Base-by-base conservation (phyloP, 2,888 invertebrate genomes). In the Blera fallax region DNA sequence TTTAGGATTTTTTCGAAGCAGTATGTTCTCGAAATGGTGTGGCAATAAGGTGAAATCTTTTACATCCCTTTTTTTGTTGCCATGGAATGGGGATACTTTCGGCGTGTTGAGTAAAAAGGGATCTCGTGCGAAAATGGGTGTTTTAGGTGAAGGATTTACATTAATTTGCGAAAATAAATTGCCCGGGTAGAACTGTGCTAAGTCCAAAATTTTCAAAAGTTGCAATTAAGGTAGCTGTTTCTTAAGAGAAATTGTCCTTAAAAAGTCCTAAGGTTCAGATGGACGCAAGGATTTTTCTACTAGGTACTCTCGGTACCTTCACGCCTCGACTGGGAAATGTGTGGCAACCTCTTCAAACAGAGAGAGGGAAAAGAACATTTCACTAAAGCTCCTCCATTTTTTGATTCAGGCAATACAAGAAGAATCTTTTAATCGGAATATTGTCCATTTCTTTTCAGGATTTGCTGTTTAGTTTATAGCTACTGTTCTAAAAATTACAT, bases 1-100 rank as follows among this genome's bases (percentile, higher is more conserved):
- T 69, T 37, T 50, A 7, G 27, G 58, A 32, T 73, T 27, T 65
- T 21, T 37, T 34, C 18, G 11, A 37, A n/a, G 58, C 3, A 11
- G n/a, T 37, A 21, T 58, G 56, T 58, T 21, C 43, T 62, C 5
- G 1, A 48, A 32, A 58, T 72, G 45, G 45, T 58, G 56, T 58
- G 58, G 70, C 48, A 72, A 58, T 72, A 72, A 72, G 70, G 58
- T 72, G 48, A 16, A 34, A 45, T 56, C 32, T 21, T 56, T 43
- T 14, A 14, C 10, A 14, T 52, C 16, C 37, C 6, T 37, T 52
- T 40, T 54, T 14, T 65, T 18, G 3, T 11, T 8, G 5, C 11
- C 10, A 2, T 37, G 18, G 40, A 37, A 52, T 40, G 54, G 27
- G 27, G 40, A 18, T 45, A n/a, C 11, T 16, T 48, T 11, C 16